A percentile compares a stretch with the other conserved stretches of the same genome.
Conservation (phyloP, 2,113 vertebrate genomes). For the Percina caprodes region DNA sequence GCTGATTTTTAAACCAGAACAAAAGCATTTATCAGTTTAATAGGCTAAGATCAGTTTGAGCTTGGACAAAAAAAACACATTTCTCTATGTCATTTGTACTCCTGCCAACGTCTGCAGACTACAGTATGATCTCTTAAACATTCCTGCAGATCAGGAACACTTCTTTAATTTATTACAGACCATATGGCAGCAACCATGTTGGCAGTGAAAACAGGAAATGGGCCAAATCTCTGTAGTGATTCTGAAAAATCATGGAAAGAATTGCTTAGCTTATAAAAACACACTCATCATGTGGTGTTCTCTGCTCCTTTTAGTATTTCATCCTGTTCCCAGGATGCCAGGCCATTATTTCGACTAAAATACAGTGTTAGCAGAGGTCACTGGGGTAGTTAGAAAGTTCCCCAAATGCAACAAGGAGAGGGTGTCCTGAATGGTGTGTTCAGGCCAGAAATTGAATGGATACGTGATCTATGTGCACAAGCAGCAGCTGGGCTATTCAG, state of each 20-base stretch:
- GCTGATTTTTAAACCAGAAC: background rate
- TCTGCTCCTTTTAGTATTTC: background rate
- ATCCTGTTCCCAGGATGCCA: background rate
- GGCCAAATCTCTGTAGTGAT: background rate
- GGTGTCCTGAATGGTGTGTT: constrained; percentile 24
- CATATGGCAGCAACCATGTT: background rate
- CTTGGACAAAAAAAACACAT: background rate
- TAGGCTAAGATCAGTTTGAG: background rate
- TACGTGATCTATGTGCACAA: constrained; percentile 49
- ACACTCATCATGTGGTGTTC: background rate
- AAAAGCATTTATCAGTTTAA: background rate
- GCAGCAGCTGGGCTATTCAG: constrained; percentile 46
- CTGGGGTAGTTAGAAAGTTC: constrained; percentile 6
- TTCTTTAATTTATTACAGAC: background rate
- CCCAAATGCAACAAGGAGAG: constrained; percentile 12
- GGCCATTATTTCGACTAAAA: background rate
- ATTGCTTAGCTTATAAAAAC: background rate
- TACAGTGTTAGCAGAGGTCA: constrained; percentile 16
- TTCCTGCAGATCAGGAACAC: background rate
- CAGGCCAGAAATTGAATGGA: constrained; percentile 39
- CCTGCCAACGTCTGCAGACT: background rate
- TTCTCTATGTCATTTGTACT: background rate
- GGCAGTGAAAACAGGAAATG: background rate
- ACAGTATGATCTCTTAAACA: background rate
- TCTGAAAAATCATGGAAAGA: background rate